Percentiles rank a stretch among this genome's conserved stretches.
These are phyloP conservation scores for Nephotettix cincticeps DNA, from an alignment of 1,140 invertebrate genomes.

Conservation along the genomic window DNA sequence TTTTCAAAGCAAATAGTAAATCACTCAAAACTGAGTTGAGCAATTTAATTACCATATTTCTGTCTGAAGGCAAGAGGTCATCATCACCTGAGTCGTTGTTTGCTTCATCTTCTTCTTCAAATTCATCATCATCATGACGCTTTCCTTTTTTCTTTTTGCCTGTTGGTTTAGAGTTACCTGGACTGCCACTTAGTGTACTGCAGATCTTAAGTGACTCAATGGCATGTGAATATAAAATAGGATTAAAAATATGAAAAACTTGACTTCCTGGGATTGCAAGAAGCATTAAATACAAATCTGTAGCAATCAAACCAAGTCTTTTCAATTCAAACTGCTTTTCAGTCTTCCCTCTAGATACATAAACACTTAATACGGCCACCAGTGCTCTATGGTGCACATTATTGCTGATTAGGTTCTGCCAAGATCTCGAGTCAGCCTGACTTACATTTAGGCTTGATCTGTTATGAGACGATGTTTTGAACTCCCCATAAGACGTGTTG, in stretches of 20 bases:
- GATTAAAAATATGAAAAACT: constrained; percentile 58
- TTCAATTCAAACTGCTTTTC: constrained; percentile 45
- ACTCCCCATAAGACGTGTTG: background rate
- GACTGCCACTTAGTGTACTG: constrained; percentile 41
- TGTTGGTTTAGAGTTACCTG: constrained; percentile 26
- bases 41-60: background rate
- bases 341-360: constrained; percentile 52
- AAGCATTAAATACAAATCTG: constrained; percentile 52
- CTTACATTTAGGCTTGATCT: background rate
- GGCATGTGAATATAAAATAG: constrained; percentile 53
- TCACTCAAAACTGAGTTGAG: constrained; percentile 50
- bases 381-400: constrained; percentile 52
- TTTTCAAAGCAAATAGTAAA: constrained; percentile 49
- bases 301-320: constrained; percentile 48
- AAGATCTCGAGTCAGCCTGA: constrained; percentile 46
- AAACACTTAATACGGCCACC: constrained; percentile 53
- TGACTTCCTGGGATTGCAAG: constrained; percentile 56
- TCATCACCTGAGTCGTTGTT: constrained; percentile 13
- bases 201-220: constrained; percentile 52
- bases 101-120: constrained; percentile 43
- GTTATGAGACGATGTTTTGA: background rate
- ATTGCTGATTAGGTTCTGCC: constrained; percentile 53
- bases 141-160: constrained; percentile 36
- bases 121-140: constrained; percentile 38
- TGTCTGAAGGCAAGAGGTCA: background rate